Base-by-base conservation (phyloP, 2,113 vertebrate species). In the Phainopepla nitens region DNA sequence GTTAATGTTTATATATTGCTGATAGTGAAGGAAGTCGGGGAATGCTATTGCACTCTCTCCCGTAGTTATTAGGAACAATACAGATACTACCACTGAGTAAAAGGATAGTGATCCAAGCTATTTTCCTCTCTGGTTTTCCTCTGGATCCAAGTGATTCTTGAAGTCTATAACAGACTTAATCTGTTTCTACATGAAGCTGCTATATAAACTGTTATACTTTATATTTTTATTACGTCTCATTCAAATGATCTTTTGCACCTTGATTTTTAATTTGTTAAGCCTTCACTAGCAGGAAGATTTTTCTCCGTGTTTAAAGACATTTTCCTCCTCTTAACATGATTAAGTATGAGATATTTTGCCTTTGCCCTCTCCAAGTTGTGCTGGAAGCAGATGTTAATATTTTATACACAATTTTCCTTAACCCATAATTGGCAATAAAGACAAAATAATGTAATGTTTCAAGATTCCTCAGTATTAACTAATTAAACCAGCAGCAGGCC, bases 351-450 rank as follows among this genome's bases (percentile, higher is more conserved):
- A 44, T 82, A 75, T 93, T 95, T 98, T 97, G 61, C 72, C 75
- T 96, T 76, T 96, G 82, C 71, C 82, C 82, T 97, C 95, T 97
- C 58, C 58, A 95, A 90, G 78, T 91, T 97, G 57, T 94, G 82
- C 89, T 97, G n/a, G 89, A 97, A 98, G 92, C 96, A 97, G 94
- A 97, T 97, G 97, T 98, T 98, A 98, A 98, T 98, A 97, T 98
- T 98, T 98, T 98, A 98, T 97, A 94, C 89, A 98, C 82, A 97
- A 94, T 97, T 98, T 97, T 98, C 78, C 86, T 98, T 98, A 98
- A 98, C 95, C 81, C 95, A 96, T 98, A 98, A 98, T 98, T 98
- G 98, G 95, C 93, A 98, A 98, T 98, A 97, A 98, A 98, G 97
- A 96, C 94, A 97, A 98, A 98, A 97, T 98, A 97, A 98, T 98